Percentiles rank a stretch among this genome's conserved stretches.
Evolutionary conservation across 1,140 invertebrate species (phyloP).

Genomic region (Diploscapter pachys): DNA sequence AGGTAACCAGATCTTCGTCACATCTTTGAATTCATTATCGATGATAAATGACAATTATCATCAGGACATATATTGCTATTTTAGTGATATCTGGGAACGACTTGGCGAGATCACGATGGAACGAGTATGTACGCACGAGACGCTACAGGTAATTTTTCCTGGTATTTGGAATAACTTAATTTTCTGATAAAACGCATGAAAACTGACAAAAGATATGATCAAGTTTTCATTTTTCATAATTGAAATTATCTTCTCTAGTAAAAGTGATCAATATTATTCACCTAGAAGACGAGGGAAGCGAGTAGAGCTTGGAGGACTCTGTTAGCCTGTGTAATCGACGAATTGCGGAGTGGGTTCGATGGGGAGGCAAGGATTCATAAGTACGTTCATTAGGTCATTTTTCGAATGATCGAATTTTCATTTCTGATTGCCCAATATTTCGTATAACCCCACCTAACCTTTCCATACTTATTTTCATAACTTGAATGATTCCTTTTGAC

Average conservation of each 20-base stretch:
- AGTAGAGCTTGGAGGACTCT: slow-evolving; percentile 37
- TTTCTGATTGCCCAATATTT: slow-evolving; percentile 6
- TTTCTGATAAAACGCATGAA: neutral
- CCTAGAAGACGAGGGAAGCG: slow-evolving; percentile 36
- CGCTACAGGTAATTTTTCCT: slow-evolving; percentile 43
- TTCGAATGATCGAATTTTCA: neutral
- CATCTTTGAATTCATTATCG: neutral
- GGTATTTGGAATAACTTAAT: neutral
- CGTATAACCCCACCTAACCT: neutral
- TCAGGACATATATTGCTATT: neutral
- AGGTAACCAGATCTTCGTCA: neutral
- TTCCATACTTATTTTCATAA: neutral
- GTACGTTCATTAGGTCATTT: slow-evolving; percentile 23
- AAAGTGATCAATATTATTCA: neutral
- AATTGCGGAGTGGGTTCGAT: slow-evolving; percentile 37
- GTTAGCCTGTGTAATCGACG: slow-evolving; percentile 39
- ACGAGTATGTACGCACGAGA: slow-evolving; percentile 50
- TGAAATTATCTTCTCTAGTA: too few species aligned
- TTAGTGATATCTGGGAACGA: slow-evolving; percentile 53
- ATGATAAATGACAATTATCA: neutral
- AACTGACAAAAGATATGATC: slow-evolving; percentile 5
- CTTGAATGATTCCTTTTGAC: neutral
- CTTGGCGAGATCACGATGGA: slow-evolving; percentile 56
- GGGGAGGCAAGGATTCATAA: slow-evolving; percentile 36
- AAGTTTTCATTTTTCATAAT: slow-evolving; percentile 4